Evolutionary conservation across 2,888 invertebrate species (phyloP), one percentile per base, ranked within the genome.

Genomic region (Microctonus brassicae): DNA sequence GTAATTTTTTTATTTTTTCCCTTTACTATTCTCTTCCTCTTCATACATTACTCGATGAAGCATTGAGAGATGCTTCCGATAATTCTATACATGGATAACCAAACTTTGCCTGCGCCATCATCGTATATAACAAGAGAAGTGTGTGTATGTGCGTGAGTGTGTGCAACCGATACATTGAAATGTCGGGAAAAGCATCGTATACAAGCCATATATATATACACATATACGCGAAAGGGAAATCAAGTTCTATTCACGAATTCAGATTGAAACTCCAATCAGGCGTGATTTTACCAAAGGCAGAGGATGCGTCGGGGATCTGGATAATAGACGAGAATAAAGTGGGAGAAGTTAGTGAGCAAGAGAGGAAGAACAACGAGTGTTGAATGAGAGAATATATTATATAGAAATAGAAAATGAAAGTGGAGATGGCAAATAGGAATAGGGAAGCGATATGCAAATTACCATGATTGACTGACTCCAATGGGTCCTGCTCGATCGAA

Each of bases 191-290:
- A 47, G 26, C 42, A 24, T 17, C 11, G 36, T 20, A 10, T 20
- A 10, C 24, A 24, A 26, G 29, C 34, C 7, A 29, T 36, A 42
- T 20, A n/a, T n/a, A 29, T 36, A 42, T 20, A n/a, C n/a, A 29
- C 22, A 42, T 20, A 39, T 34, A 33, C 22, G 39, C 34, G 62
- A 71, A 70, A 77, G 75, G 79, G 79, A 80, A 85, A 85, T 85
- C 82, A 85, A 81, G 82, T 81, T 79, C 84, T 81, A 85, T 85
- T 85, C 84, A 84, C 79, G 82, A 80, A 79, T 82, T 80, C 77
- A 78, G 79, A 80, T 79, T 80, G 77, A 81, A 83, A 81, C 80
- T 80, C 77, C 83, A 83, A 81, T 82, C 81, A 81, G 82, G 80
- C 81, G 79, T 82, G 82, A 84, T 84, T 84, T 78, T 74, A 77